phyloP scores from a whole-genome alignment of 2,888 invertebrate species.

The Sphecodes monilicornis region DNA sequence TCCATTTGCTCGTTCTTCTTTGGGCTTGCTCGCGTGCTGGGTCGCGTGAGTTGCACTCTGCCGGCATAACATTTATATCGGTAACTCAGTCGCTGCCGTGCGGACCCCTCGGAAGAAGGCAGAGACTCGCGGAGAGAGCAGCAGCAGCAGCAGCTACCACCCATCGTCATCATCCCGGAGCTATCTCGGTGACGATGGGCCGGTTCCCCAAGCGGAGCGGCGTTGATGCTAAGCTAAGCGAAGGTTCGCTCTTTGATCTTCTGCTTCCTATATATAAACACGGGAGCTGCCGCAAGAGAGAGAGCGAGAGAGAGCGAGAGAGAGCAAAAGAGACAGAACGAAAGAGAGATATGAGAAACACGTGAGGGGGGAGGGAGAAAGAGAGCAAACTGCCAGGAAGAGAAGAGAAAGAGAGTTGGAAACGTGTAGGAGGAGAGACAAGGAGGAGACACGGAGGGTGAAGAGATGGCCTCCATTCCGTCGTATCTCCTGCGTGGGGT shows the following conservation, averaged over 20 bases:
- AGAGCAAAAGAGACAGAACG: background rate
- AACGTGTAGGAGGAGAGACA: conserved; percentile 31
- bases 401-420: conserved; percentile 34
- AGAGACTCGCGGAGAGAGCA: conserved; percentile 14
- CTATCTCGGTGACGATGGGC: conserved; percentile 76
- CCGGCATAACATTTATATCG: conserved; percentile 69
- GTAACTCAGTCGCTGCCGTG: conserved; percentile 50
- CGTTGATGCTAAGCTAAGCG: conserved; percentile 80
- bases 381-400: conserved; percentile 26
- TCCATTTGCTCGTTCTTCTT: conserved; percentile 47
- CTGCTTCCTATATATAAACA: conserved; percentile 83
- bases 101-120: conserved; percentile 41
- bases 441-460: conserved; percentile 58
- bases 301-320: conserved; percentile 16
- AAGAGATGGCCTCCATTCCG: conserved; percentile 72
- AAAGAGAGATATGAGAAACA: background rate
- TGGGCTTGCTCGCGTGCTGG: background rate
- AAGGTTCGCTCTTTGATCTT: conserved; percentile 83
- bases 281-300: conserved; percentile 52
- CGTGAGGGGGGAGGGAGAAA: conserved; percentile 6
- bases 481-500: conserved; percentile 73
- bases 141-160: conserved; percentile 54
- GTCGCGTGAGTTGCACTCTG: conserved; percentile 10
- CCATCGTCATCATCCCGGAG: conserved; percentile 68
- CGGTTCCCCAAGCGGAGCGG: conserved; percentile 75